A percentile compares a stretch with the other conserved stretches of the same genome.
Evolutionary conservation across 2,113 vertebrate species (phyloP).

Genomic region (Dasypus novemcinctus): DNA sequence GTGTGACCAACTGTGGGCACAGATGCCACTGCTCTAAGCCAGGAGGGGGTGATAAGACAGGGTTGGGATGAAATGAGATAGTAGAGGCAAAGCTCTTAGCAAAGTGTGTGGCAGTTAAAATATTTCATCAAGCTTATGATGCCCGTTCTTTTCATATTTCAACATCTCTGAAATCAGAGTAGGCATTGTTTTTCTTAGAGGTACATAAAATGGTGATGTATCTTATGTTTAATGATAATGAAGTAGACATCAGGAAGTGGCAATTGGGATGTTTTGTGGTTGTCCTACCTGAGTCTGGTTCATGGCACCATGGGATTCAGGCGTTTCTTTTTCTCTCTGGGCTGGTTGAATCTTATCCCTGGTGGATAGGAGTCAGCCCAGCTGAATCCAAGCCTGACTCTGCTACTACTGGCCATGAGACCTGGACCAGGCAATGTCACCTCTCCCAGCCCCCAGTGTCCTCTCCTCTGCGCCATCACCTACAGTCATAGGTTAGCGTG

Average conservation of each 20-base stretch:
- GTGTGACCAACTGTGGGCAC: background rate
- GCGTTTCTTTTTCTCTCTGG: background rate
- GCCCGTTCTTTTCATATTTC: background rate
- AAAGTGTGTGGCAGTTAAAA: background rate
- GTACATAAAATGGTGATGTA: background rate
- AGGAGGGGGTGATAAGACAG: background rate
- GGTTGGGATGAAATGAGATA: background rate
- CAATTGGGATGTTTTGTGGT: background rate
- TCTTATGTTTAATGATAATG: background rate
- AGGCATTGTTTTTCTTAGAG: background rate
- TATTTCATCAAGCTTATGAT: background rate
- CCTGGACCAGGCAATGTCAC: rapidly evolving
- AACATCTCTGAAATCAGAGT: background rate
- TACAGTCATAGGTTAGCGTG: background rate
- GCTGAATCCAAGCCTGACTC: background rate
- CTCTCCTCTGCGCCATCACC: background rate
- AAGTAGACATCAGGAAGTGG: background rate
- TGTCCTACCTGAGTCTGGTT: background rate
- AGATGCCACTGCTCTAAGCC: background rate
- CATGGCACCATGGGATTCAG: rapidly evolving
- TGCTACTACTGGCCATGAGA: background rate
- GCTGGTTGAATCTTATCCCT: background rate
- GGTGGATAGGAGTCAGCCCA: background rate
- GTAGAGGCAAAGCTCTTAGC: background rate
- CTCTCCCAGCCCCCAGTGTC: background rate